A percentile compares a stretch with the other conserved stretches of the same genome.
phyloP scores from a whole-genome alignment of 2,113 vertebrate species.

The Paramormyrops kingsleyae region DNA sequence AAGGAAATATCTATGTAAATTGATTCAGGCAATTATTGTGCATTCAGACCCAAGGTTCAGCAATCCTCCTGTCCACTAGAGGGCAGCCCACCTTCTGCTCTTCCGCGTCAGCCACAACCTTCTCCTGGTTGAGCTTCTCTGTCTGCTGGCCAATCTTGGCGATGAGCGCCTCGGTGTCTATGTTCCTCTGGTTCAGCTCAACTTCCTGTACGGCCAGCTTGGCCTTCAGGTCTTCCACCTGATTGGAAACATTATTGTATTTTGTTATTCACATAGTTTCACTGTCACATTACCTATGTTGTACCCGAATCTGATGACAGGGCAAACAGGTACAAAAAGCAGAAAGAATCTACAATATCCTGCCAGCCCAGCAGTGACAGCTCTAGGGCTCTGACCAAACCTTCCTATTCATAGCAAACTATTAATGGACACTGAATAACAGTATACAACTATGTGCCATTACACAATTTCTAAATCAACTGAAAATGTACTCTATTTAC shows the following conservation, averaged over 20 bases:
- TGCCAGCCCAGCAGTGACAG: background rate
- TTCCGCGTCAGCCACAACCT: slow-evolving; percentile 49
- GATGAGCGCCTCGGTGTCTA: slow-evolving; percentile 60
- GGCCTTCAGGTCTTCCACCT: slow-evolving; percentile 81
- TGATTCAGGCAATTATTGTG: background rate
- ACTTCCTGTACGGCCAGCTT: slow-evolving; percentile 75
- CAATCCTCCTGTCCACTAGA: background rate
- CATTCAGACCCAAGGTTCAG: background rate
- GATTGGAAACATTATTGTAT: slow-evolving; percentile 17
- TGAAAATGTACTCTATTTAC: background rate
- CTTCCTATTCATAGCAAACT: no score
- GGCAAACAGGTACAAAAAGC: background rate
- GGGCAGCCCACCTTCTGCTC: slow-evolving; percentile 49
- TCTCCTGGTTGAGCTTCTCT: slow-evolving; percentile 59
- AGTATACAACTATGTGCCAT: background rate
- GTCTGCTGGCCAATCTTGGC: slow-evolving; percentile 59
- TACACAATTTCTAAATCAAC: background rate
- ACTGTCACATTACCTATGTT: no score
- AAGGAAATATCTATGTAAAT: background rate
- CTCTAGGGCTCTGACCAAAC: background rate
- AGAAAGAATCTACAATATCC: background rate
- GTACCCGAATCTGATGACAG: background rate
- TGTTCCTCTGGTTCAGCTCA: slow-evolving; percentile 76
- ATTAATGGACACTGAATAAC: background rate
- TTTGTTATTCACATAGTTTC: background rate